Conservation (phyloP, 2,888 invertebrate genomes). For the Epirrita christyi region DNA sequence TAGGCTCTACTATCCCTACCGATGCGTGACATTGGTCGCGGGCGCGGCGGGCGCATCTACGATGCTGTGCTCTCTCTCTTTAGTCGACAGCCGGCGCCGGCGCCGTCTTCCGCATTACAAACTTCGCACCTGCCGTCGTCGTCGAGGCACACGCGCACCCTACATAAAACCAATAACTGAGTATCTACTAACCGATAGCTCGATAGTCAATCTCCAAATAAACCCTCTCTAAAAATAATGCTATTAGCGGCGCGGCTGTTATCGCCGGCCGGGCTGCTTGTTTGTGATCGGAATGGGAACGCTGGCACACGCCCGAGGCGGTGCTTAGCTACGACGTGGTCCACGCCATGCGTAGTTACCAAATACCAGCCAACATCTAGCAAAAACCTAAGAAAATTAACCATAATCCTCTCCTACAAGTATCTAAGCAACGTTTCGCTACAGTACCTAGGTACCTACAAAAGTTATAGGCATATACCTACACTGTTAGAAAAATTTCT, state of each 20-base stretch:
- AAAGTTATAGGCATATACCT: too few species aligned
- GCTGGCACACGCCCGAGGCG: background rate
- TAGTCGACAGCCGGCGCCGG: background rate
- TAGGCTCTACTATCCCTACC: too few species aligned
- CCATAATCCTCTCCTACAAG: too few species aligned
- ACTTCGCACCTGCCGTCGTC: background rate
- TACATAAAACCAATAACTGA: background rate
- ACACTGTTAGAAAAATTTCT: too few species aligned
- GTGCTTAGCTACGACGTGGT: background rate
- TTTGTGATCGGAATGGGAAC: background rate
- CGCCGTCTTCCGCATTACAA: background rate
- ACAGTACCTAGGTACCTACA: too few species aligned
- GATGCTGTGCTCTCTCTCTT: too few species aligned
- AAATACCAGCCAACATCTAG: too few species aligned
- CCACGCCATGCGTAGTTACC: too few species aligned
- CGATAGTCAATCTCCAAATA: background rate
- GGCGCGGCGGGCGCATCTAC: too few species aligned
- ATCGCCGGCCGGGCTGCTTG: constrained; percentile 1
- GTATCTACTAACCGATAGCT: background rate
- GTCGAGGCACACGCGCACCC: too few species aligned
- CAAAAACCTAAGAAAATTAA: background rate
- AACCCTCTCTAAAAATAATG: constrained; percentile 28
- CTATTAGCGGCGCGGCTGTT: constrained; percentile 37
- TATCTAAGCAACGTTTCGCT: too few species aligned
- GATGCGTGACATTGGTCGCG: too few species aligned